Base-by-base conservation (phyloP, 2,113 vertebrate species). In the Phylloscopus trochiloides region DNA sequence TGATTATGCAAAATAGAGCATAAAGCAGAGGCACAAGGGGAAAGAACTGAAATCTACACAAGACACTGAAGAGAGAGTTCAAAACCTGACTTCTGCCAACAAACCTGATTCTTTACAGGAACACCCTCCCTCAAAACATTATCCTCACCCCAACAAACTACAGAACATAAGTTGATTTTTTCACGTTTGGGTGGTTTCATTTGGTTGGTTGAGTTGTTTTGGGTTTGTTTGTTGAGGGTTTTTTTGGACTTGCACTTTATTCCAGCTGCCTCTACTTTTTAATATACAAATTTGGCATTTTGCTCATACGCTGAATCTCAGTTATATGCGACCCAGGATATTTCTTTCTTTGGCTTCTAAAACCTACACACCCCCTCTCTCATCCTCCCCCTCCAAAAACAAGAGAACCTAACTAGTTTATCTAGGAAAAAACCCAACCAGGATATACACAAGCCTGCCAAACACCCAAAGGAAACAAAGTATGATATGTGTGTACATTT, bases 401-500 rank as follows among this genome's bases (percentile, higher is more conserved):
- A 65, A 85, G 13, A 78, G 31, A 89, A 72, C 19, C n/a, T 7
- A 45, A 57, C 65, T 26, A 61, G 74, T 79, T 89, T 36, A 79
- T 50, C 73, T 52, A 66, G 77, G 66, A 85, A 92, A 75, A 19
- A 95, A 9, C 54, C 55, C 84, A 81, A 92, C 36, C 84, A 91
- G 91, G 86, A 91, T 86, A 71, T 24, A 42, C 51, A 62, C 28
- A 70, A 52, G 34, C 22, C 84, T 82, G 52, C 40, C 77, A 65
- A 72, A 81, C 70, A 45, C 17, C 79, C 70, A 91, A 91, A 94
- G 45, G 65, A 92, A 95, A 88, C 55, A 78, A 77, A 90, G 45
- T 10, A n/a, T 3, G 8, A 25, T n/a, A 72, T 2, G 20, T 14
- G 29, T 79, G 77, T 38, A 50, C 32, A 57, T 29, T 75, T 80